Base-by-base conservation (phyloP, 2,797 vertebrate genomes). In the Vipera latastei region DNA sequence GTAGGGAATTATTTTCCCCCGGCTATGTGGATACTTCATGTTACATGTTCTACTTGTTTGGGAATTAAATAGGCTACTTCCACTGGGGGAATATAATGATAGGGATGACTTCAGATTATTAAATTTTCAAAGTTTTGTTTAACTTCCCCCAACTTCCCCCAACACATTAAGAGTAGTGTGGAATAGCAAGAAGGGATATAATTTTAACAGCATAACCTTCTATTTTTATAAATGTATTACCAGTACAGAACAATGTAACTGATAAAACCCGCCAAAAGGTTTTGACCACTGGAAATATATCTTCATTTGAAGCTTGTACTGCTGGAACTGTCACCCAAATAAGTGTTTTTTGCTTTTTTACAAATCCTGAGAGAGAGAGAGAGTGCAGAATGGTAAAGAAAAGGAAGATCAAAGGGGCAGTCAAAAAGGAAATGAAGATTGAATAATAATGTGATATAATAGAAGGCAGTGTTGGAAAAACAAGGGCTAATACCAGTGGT, bases 111-210 rank as follows among this genome's bases (percentile, higher is more conserved):
- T 38, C 61, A 91, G 65, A 94, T 89, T 63, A 93, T 53, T 88
- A 86, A 90, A 55, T 95, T 94, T 93, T 69, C 59, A 93, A 53
- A n/a, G 0, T 95, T 93, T 92, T 63, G 92, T 94, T 92, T 92
- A 63, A 95, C 92, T 32, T 38, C 91, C 57, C 93, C 48, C 26
- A 63, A 95, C 92, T 32, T 38, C 91, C 57, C 93, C 48, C 26
- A 92, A 1, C 53, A 14, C 57, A 44, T 28, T 90, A 28, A 60
- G 63, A 89, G 55, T 91, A n/a, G 51, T 38, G 55, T 56, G n/a
- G 4, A 16, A 26, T 28, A 51, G 65, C n/a, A 83, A 32, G 18
- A 59, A 93, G 93, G 44, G 22, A 88, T 60, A 25, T 61, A 44
- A 61, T 88, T 89, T 88, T 91, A 89, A 53, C 16, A 91, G 86